Conservation (phyloP, 1,140 invertebrate genomes). For the Calycopis cecrops region DNA sequence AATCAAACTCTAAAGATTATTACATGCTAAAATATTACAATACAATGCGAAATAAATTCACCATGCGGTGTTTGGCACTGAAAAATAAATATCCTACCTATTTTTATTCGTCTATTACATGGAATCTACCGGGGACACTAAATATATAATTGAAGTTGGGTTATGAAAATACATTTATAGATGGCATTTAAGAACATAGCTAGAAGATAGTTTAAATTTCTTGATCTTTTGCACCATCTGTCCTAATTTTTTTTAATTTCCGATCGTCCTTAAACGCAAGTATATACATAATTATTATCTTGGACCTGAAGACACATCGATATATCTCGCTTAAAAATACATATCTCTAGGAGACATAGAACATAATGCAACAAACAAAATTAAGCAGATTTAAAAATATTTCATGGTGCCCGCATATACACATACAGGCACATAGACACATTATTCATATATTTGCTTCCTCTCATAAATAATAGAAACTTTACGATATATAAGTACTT, state of each 20-base stretch:
- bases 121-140: no score
- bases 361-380: no score
- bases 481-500: no score
- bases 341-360: no score
- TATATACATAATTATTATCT: conserved; percentile 8
- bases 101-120: no score
- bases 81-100: background rate
- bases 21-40: background rate
- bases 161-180: background rate
- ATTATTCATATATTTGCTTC: no score
- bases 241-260: background rate
- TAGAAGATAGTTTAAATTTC: background rate
- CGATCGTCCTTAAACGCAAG: background rate
- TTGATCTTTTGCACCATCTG: background rate
- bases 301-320: conserved; percentile 5
- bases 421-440: no score
- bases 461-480: no score
- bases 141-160: background rate
- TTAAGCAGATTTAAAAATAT: no score
- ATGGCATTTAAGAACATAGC: background rate
- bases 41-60: background rate
- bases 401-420: no score
- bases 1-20: conserved; percentile 3
- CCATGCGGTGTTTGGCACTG: background rate
- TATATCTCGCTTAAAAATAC: background rate